Base-by-base conservation (phyloP, 1,140 invertebrate species). In the Drosophila nasuta region DNA sequence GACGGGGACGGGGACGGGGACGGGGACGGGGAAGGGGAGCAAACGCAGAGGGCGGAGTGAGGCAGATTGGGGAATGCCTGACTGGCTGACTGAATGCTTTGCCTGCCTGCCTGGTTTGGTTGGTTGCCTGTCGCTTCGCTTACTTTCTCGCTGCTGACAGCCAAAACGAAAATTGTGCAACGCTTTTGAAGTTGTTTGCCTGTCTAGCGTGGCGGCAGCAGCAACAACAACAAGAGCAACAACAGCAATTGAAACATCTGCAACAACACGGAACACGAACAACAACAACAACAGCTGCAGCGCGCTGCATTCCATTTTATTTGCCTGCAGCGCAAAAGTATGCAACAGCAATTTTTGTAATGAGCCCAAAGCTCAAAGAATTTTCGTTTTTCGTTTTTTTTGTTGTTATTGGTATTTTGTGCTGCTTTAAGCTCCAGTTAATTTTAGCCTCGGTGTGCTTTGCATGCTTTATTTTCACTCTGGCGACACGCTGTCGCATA, bases 91-190 rank as follows among this genome's bases (percentile, higher is more conserved):
- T 25, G 48, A 7, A 15, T 46, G 49, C 20, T 51, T 60, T 25
- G 20, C 20, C 20, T 25, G 20, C 20, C 20, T 25, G 20, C 20
- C 20, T 25, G 20, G 20, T 25, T 25, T 25, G 20, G 20, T 25
- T 25, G 20, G 20, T 25, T 25, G 20, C 20, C 20, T 25, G 20
- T 25, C 20, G 20, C 20, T 25, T 25, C 20, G 57, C 56, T 48
- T 45, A 67, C 63, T 52, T 51, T 45, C 59, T 35, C 20, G 41
- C 17, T 13, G 41, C 48, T 64, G 46, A 41, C 48, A 51, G 30
- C 46, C 48, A 43, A 17, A 63, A 20, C 54, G 41, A 71, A 71
- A 60, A 75, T 75, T 75, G 73, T 75, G 73, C 73, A 75, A 75
- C 30, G 60, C 46, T 65, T 75, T 71, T 65, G 45, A 75, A 75